Percentiles rank a stretch among this genome's conserved stretches.
Conservation (phyloP, 2,113 vertebrate species). For the Semnornis frantzii region DNA sequence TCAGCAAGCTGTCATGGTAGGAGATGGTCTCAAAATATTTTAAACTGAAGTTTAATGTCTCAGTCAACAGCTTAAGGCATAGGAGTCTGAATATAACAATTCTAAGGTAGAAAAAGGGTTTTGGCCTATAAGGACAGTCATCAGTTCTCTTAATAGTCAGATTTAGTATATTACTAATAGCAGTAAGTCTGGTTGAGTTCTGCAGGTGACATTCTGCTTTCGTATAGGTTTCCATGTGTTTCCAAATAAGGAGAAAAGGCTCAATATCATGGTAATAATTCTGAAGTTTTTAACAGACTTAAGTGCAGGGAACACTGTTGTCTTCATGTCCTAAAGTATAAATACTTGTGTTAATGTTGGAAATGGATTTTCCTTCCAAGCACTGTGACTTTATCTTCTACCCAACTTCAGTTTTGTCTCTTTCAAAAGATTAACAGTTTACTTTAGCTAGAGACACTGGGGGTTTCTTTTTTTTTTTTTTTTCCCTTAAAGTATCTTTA, state of each 20-base stretch:
- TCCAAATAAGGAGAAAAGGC: not conserved
- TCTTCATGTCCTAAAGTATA: not conserved
- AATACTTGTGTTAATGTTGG: not conserved
- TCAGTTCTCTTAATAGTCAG: not conserved
- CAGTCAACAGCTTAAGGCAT: not conserved
- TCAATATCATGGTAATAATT: not conserved
- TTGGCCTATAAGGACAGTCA: not conserved
- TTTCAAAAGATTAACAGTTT: not conserved
- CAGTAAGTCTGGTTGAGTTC: not conserved
- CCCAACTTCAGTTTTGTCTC: not conserved
- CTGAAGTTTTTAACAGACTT: not conserved
- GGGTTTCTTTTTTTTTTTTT: slow-evolving; percentile 16
- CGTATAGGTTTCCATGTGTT: not conserved
- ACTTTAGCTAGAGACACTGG: not conserved
- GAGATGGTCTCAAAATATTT: not conserved
- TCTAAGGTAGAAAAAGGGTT: not conserved
- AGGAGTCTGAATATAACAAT: not conserved
- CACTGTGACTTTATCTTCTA: not conserved
- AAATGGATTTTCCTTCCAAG: not conserved
- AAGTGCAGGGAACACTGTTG: not conserved
- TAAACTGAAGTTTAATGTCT: not conserved
- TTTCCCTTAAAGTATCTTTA: not conserved
- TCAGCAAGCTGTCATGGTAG: not conserved
- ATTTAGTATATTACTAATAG: not conserved
- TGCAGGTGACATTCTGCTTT: not conserved